These are phyloP conservation scores for Beris chalybata DNA, from an alignment of 2,888 invertebrate genomes.

Conservation along the genomic window DNA sequence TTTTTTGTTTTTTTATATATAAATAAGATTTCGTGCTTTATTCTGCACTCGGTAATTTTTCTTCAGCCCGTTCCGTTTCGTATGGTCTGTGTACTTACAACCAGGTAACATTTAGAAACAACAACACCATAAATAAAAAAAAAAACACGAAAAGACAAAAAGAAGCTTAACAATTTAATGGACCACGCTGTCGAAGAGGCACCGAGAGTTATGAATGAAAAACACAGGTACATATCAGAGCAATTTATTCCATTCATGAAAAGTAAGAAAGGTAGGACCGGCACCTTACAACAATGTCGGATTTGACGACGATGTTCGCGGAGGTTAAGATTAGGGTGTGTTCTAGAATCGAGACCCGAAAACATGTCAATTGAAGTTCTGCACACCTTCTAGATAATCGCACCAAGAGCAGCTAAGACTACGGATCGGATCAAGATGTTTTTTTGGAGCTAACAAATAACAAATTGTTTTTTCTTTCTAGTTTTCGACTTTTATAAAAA, in stretches of 20 bases:
- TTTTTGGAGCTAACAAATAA: slow-evolving; percentile 8
- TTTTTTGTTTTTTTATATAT: neutral
- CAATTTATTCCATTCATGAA: slow-evolving; percentile 11
- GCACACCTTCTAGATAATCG: slow-evolving; percentile 6
- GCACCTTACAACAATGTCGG: too few species aligned
- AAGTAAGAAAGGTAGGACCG: too few species aligned
- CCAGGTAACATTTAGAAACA: too few species aligned
- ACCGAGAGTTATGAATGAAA: slow-evolving; percentile 18
- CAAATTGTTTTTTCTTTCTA: slow-evolving; percentile 22
- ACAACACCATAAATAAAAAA: too few species aligned
- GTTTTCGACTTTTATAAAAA: slow-evolving; percentile 8
- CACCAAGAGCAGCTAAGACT: neutral
- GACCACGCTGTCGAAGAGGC: slow-evolving; percentile 3
- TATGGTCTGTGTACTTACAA: neutral
- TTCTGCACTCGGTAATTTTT: neutral
- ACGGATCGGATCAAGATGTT: neutral
- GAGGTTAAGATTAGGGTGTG: slow-evolving; percentile 13
- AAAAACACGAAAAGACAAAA: too few species aligned
- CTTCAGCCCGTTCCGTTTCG: too few species aligned
- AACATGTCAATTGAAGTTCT: slow-evolving; percentile 23
- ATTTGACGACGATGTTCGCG: neutral
- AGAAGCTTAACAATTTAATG: too few species aligned
- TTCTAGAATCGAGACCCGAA: slow-evolving; percentile 3
- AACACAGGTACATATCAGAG: neutral
- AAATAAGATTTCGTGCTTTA: neutral